phyloP scores from a whole-genome alignment of 1,140 invertebrate genomes.

The Brachionus rotundiformis region DNA sequence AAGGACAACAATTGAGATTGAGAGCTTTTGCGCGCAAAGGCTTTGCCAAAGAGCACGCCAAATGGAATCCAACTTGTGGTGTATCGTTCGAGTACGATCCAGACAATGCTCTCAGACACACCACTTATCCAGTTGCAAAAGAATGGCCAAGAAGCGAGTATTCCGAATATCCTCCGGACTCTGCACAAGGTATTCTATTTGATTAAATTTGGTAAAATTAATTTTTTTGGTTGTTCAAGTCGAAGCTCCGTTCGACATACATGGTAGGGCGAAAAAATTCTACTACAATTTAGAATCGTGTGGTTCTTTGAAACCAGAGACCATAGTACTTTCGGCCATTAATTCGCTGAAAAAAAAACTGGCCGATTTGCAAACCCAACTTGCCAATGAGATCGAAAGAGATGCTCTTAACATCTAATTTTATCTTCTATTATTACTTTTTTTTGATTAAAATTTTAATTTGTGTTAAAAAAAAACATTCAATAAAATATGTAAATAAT shows the following conservation, averaged over 20 bases:
- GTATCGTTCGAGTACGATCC: conserved; percentile 99
- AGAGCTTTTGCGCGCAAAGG: conserved; percentile 90
- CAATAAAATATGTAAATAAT: too few relatives aligned
- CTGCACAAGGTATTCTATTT: background rate
- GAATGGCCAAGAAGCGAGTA: conserved; percentile 74
- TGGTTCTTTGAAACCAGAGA: conserved; percentile 90
- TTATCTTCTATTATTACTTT: too few relatives aligned
- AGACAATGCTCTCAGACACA: conserved; percentile 94
- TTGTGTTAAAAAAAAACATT: too few relatives aligned
- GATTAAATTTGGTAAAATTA: background rate
- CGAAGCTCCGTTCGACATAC: conserved; percentile 88
- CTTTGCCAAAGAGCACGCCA: conserved; percentile 99
- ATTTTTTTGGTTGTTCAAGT: conserved; percentile 54
- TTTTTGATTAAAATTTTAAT: too few relatives aligned
- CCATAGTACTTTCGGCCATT: conserved; percentile 92
- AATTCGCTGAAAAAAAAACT: conserved; percentile 91
- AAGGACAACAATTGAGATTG: conserved; percentile 94
- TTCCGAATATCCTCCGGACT: conserved; percentile 15
- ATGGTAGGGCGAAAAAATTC: conserved; percentile 93
- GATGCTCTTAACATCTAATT: conserved; percentile 9
- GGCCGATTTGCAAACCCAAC: conserved; percentile 81
- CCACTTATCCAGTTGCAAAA: conserved; percentile 92
- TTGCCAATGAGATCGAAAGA: conserved; percentile 48
- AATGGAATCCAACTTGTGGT: conserved; percentile 98
- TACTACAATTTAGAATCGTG: conserved; percentile 94